These are phyloP conservation scores for Hoplodrina ambigua DNA, from an alignment of 2,888 invertebrate species.

Conservation along the genomic window DNA sequence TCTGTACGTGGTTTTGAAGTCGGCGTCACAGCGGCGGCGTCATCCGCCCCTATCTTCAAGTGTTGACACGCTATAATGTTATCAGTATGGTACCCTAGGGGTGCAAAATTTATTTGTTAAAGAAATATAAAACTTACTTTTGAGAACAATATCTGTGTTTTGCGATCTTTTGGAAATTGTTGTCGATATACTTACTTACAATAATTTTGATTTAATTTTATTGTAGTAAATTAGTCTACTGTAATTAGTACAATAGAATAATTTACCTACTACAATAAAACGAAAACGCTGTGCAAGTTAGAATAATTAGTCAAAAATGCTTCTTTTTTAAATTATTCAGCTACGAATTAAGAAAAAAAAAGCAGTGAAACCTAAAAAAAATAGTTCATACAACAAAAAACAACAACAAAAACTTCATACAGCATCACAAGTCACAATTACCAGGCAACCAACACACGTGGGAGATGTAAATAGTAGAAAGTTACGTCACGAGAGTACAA, in stretches of 20 bases:
- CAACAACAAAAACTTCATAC: slow-evolving; percentile 34
- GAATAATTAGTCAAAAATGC: too few species aligned
- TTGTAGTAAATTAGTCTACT: not conserved
- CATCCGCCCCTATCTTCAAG: slow-evolving; percentile 34
- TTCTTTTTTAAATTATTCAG: not conserved
- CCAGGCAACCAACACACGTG: slow-evolving; percentile 33
- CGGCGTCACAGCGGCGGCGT: slow-evolving; percentile 53
- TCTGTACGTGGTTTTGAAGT: slow-evolving; percentile 20
- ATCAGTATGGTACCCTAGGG: slow-evolving; percentile 49
- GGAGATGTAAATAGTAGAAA: slow-evolving; percentile 31
- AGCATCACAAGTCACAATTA: slow-evolving; percentile 11
- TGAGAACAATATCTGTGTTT: slow-evolving; percentile 8
- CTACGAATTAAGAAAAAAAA: too few species aligned
- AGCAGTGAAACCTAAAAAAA: not conserved
- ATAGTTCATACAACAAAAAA: not conserved
- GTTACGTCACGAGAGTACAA: slow-evolving; percentile 50
- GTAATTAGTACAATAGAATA: not conserved
- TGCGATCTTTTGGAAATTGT: not conserved
- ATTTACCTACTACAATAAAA: too few species aligned
- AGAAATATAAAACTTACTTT: slow-evolving; percentile 24
- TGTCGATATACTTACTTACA: not conserved
- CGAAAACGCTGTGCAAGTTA: too few species aligned
- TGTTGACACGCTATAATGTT: slow-evolving; percentile 48
- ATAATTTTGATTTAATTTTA: not conserved
- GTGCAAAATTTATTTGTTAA: slow-evolving; percentile 66